Evolutionary conservation across 2,113 vertebrate genomes (phyloP).

Genomic region (Pyrgilauda ruficollis): DNA sequence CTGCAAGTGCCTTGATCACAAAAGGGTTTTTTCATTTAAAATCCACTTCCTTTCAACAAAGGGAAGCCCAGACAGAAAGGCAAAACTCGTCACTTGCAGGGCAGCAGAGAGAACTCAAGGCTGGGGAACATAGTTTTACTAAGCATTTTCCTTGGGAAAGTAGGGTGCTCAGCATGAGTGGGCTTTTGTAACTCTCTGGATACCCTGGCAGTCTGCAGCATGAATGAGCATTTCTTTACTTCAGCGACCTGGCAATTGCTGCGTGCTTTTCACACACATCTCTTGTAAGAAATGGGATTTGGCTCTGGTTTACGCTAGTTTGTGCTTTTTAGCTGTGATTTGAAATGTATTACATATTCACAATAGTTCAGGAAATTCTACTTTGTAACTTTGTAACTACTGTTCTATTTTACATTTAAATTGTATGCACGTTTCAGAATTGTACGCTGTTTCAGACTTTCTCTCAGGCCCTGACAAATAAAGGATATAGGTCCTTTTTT

Average conservation of each 20-base stretch:
- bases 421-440: background rate
- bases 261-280: background rate
- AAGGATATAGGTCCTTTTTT: background rate
- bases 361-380: background rate
- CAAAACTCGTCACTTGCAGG: background rate
- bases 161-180: background rate
- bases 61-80: background rate
- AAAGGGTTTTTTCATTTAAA: background rate
- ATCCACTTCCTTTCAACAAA: background rate
- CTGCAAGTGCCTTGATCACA: background rate
- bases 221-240: constrained; percentile 33
- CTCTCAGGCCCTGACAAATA: background rate
- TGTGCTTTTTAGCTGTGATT: background rate
- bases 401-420: background rate
- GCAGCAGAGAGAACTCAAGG: background rate
- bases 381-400: background rate
- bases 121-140: background rate
- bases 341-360: background rate
- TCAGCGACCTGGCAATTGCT: background rate
- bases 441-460: background rate
- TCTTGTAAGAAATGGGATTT: background rate
- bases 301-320: background rate
- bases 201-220: background rate
- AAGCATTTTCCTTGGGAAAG: constrained; percentile 8
- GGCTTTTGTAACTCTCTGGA: background rate